Evolutionary conservation across 2,113 vertebrate genomes (phyloP), one percentile per base, ranked within the genome.

Genomic region (Stictonetta naevosa): DNA sequence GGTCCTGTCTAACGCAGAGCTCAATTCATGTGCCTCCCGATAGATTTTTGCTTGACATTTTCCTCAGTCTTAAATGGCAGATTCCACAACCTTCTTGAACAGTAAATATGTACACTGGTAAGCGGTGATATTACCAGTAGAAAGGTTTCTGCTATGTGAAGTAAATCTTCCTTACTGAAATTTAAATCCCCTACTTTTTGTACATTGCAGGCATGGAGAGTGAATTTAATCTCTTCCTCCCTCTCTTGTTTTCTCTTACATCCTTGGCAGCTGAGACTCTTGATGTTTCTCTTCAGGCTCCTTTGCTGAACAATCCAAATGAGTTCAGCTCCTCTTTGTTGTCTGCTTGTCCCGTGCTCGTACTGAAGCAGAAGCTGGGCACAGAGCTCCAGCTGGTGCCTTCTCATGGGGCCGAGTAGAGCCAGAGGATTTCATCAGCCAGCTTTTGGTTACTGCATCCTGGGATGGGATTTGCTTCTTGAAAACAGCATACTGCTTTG

Each of bases 201-300:
- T 68, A 20, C 13, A 21, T 59, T 7, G 3, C 19, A 20, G 58
- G 10, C 20, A 34, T 13, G 13, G 38, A 92, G 21, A 77, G 79
- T 29, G 72, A 52, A 73, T 73, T 53, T 88, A 0, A 1, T 28
- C 4, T 72, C 38, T 44, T 21, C 36, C 6, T 31, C 58, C 10
- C 46, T n/a, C 36, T 44, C 48, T 13, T 22, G 33, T 63, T 80
- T 63, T 31, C 44, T 79, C 23, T 60, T 55, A 33, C 6, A 46
- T 52, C 56, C 38, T 78, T 74, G 50, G 36, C 83, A 94, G 80
- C 92, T 92, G 92, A 80, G 73, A 18, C 40, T 63, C 28, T 9
- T 71, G 59, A 40, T 53, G 53, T 80, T 86, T 90, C 86, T 73
- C 83, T 90, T 63, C 63, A 74, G 92, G 83, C 85, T 85, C 58